These are phyloP conservation scores for Osmerus mordax DNA, from an alignment of 2,113 vertebrate species.

Conservation along the genomic window DNA sequence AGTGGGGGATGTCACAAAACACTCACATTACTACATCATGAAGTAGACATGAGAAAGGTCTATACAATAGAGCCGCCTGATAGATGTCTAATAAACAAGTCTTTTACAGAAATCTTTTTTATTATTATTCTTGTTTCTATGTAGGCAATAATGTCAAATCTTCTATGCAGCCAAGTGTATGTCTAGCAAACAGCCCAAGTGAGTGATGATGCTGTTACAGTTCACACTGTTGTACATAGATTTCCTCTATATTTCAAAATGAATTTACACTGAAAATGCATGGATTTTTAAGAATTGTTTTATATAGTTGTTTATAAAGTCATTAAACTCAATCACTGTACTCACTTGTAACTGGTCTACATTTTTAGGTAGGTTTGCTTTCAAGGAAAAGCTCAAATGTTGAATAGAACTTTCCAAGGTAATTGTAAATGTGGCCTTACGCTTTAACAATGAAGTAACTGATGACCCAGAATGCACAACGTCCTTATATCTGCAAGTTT, in stretches of 20 bases:
- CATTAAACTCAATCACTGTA: constrained; percentile 80
- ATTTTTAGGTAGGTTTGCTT: background rate
- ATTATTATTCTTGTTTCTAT: constrained; percentile 71
- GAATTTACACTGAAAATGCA: constrained; percentile 89
- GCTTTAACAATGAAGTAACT: background rate
- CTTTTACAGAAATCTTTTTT: constrained; percentile 73
- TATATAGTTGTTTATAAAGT: constrained; percentile 82
- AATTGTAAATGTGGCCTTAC: background rate
- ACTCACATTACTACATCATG: constrained; percentile 53
- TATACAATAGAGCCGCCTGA: constrained; percentile 67
- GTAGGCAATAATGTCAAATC: constrained; percentile 95
- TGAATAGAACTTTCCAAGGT: background rate
- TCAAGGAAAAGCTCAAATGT: background rate
- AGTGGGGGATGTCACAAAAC: constrained; percentile 44
- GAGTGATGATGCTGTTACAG: constrained; percentile 90
- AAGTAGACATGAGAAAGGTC: constrained; percentile 55
- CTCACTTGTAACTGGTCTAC: constrained; percentile 46
- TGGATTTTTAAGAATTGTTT: constrained; percentile 79
- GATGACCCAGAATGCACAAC: background rate
- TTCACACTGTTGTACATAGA: constrained; percentile 93
- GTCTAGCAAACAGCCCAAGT: constrained; percentile 82
- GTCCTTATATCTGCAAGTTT: background rate
- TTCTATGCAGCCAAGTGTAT: constrained; percentile 98
- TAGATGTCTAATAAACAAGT: constrained; percentile 60
- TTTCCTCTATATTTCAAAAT: constrained; percentile 94